Percentiles rank a stretch among this genome's conserved stretches.
These are phyloP conservation scores for Babyrousa celebensis DNA, from an alignment of 2,797 vertebrate species.

Conservation along the genomic window DNA sequence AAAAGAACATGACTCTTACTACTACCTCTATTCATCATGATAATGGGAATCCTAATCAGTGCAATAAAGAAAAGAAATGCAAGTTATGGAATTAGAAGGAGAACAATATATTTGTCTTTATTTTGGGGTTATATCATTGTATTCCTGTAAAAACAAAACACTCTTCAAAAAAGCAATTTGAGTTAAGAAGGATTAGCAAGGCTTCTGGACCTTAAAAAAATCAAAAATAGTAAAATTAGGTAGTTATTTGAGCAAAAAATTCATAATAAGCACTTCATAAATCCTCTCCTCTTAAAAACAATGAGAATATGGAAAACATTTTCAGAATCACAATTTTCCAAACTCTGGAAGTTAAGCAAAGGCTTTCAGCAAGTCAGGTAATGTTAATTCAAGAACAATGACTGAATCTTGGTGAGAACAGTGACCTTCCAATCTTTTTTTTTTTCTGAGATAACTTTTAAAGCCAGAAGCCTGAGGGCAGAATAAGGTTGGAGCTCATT, in stretches of 20 bases:
- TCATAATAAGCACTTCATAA: background rate
- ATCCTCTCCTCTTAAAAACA: background rate
- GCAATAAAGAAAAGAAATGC: background rate
- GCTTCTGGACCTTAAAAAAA: background rate
- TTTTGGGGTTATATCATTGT: background rate
- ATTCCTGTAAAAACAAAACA: slow-evolving; percentile 17
- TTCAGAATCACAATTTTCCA: background rate
- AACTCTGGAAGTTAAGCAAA: slow-evolving; percentile 25
- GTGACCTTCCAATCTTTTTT: background rate
- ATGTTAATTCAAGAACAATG: slow-evolving; percentile 2
- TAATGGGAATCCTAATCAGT: background rate
- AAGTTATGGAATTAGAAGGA: background rate
- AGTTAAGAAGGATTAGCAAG: background rate
- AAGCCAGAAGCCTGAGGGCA: background rate
- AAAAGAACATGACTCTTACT: background rate
- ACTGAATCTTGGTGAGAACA: background rate
- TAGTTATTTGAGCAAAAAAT: background rate
- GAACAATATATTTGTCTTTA: background rate
- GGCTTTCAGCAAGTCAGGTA: background rate
- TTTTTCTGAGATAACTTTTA: background rate
- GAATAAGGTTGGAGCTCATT: background rate
- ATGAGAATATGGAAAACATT: background rate
- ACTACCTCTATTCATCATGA: background rate
- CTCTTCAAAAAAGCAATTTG: background rate
- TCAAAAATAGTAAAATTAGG: slow-evolving; percentile 2